Conservation (phyloP, 1,140 invertebrate species). For the Drosophila bocki region DNA sequence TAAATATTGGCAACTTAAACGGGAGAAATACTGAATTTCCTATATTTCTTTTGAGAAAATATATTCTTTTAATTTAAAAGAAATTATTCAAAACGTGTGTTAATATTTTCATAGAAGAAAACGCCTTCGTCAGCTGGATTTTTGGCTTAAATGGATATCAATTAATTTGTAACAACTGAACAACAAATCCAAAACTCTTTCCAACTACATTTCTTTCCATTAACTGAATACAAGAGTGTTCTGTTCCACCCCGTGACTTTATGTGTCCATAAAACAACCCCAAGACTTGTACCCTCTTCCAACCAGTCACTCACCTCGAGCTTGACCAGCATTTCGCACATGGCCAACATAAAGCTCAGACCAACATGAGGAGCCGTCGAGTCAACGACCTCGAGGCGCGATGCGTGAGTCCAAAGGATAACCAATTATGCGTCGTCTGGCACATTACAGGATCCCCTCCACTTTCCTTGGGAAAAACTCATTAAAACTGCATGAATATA, state of each 20-base stretch:
- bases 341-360: slow-evolving; percentile 39
- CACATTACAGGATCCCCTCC: slow-evolving; percentile 44
- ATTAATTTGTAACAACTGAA: slow-evolving; percentile 13
- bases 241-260: slow-evolving; percentile 7
- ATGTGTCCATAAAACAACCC: slow-evolving; percentile 11
- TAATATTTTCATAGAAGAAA: neutral
- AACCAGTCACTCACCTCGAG: slow-evolving; percentile 19
- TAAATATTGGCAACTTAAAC: neutral
- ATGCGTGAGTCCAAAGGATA: slow-evolving; percentile 61
- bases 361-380: slow-evolving; percentile 46
- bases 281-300: neutral
- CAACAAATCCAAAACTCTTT: slow-evolving; percentile 1
- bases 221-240: slow-evolving; percentile 1
- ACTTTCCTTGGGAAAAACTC: slow-evolving; percentile 56
- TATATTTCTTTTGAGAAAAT: neutral
- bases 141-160: neutral
- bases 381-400: slow-evolving; percentile 62
- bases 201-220: slow-evolving; percentile 6
- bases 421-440: slow-evolving; percentile 73
- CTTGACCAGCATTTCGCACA: slow-evolving; percentile 40
- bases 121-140: neutral
- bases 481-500: slow-evolving; percentile 84
- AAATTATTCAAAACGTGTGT: no score
- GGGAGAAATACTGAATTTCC: neutral
- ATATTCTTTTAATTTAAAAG: neutral